Conservation (phyloP, 2,797 vertebrate genomes). For the Crocodylus rhombifer region DNA sequence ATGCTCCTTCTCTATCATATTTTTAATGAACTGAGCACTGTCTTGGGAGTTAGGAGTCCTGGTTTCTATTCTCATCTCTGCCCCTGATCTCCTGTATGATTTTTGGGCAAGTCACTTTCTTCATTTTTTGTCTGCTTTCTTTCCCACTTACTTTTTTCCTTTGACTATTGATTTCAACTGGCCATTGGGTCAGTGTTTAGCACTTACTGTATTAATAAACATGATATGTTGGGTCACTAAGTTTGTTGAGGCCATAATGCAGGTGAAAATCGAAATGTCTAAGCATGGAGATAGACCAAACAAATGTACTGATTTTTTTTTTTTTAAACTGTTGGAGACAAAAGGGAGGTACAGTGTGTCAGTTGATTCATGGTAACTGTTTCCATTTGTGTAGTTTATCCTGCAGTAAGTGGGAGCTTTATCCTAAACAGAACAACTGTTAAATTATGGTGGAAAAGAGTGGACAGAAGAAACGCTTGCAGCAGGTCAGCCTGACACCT, state of each 20-base stretch:
- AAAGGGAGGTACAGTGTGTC: too few relatives aligned
- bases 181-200: neutral
- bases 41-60: neutral
- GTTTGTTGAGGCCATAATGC: neutral
- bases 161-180: neutral
- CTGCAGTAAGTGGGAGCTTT: too few relatives aligned
- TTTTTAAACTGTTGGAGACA: too few relatives aligned
- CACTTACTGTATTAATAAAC: neutral
- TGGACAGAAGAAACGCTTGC: too few relatives aligned
- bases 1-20: conserved; percentile 53
- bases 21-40: neutral
- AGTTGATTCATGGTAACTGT: too few relatives aligned
- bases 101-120: neutral
- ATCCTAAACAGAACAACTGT: too few relatives aligned
- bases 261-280: neutral
- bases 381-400: too few relatives aligned
- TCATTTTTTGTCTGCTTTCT: neutral
- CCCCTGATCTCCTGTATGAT: neutral
- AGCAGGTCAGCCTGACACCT: too few relatives aligned
- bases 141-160: neutral
- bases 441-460: too few relatives aligned
- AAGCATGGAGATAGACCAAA: neutral
- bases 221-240: neutral
- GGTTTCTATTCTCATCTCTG: neutral
- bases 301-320: too few relatives aligned